Evolutionary conservation across 1,140 invertebrate genomes (phyloP).

Genomic region (Ceratosolen solmsi): DNA sequence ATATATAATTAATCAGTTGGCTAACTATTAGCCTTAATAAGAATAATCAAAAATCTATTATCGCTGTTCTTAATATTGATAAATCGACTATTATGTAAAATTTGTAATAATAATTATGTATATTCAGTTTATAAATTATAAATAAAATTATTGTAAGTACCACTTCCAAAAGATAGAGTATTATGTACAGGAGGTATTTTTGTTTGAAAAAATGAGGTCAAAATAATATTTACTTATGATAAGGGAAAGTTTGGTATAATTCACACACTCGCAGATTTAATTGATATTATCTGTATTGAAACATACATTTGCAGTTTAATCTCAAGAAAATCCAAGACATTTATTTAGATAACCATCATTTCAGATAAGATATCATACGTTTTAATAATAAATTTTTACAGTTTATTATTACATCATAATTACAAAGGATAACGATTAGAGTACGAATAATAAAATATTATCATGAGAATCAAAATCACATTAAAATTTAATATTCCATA

Average conservation of each 20-base stretch:
- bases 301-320: background rate
- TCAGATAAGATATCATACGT: too few species aligned
- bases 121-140: background rate
- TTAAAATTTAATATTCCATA: too few species aligned
- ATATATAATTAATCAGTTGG: too few species aligned
- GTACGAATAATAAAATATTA: too few species aligned
- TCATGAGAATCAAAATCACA: too few species aligned
- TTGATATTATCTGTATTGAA: background rate
- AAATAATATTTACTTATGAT: constrained; percentile 33
- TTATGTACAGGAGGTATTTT: background rate
- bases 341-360: background rate
- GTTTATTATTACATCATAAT: too few species aligned
- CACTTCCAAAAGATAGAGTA: background rate
- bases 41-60: too few species aligned
- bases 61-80: too few species aligned
- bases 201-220: constrained; percentile 4
- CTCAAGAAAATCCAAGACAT: background rate
- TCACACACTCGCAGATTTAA: background rate
- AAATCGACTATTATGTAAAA: background rate
- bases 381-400: too few species aligned
- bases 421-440: too few species aligned
- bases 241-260: constrained; percentile 15
- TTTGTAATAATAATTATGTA: background rate
- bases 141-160: background rate
- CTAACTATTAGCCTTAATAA: too few species aligned